A percentile compares a stretch with the other conserved stretches of the same genome.
These are phyloP conservation scores for Probosciger aterrimus DNA, from an alignment of 2,113 vertebrate genomes.

Conservation along the genomic window DNA sequence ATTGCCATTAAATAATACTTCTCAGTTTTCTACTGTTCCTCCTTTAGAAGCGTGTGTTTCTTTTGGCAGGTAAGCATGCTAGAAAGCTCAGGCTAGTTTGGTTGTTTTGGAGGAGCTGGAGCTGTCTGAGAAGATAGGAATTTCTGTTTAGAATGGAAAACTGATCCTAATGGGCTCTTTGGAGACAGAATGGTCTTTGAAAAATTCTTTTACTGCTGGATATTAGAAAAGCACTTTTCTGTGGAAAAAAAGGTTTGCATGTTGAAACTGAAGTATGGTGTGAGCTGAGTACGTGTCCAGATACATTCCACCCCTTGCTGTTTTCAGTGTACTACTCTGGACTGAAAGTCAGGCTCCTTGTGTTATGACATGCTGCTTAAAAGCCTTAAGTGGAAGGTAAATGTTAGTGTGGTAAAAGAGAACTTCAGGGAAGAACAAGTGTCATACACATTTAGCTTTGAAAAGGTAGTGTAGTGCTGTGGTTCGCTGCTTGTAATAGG, in stretches of 20 bases:
- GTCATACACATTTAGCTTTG: background rate
- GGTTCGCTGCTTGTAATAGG: background rate
- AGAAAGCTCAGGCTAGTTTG: conserved; percentile 9
- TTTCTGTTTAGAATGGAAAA: conserved; percentile 37
- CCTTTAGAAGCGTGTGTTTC: background rate
- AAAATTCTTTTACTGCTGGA: background rate
- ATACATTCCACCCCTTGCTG: background rate
- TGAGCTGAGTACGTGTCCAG: background rate
- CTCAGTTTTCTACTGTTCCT: background rate
- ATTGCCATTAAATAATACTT: background rate
- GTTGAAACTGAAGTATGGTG: background rate
- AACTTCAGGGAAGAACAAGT: background rate
- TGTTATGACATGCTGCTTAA: background rate
- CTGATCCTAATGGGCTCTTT: conserved; percentile 24
- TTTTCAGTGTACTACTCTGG: background rate
- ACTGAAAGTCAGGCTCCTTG: background rate
- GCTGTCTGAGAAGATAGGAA: conserved; percentile 6
- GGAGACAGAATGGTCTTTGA: conserved; percentile 30
- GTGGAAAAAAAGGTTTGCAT: background rate
- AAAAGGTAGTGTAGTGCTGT: background rate
- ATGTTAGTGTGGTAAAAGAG: background rate
- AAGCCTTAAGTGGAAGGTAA: background rate
- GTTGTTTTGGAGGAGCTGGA: conserved; percentile 50
- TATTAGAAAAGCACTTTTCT: background rate
- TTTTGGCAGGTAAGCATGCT: background rate